These are phyloP conservation scores for Achroia grisella DNA, from an alignment of 1,140 invertebrate genomes.

Conservation along the genomic window DNA sequence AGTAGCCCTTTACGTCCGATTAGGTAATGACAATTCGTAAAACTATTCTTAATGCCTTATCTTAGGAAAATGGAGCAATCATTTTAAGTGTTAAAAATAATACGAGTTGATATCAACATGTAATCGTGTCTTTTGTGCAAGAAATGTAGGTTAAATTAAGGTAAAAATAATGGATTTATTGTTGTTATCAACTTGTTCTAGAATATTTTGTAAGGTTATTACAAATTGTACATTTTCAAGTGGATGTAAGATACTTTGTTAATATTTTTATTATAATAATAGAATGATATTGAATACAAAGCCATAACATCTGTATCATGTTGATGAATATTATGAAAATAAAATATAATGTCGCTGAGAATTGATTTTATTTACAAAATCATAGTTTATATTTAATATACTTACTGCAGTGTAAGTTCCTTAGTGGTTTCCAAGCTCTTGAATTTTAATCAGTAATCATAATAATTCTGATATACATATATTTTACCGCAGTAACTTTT, in stretches of 20 bases:
- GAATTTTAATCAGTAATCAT: too few relatives aligned
- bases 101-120: conserved; percentile 33
- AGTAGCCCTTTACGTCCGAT: conserved; percentile 14
- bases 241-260: conserved; percentile 72
- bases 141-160: neutral
- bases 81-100: conserved; percentile 39
- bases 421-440: too few relatives aligned
- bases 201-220: conserved; percentile 67
- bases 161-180: conserved; percentile 4
- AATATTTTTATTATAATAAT: conserved; percentile 71
- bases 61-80: conserved; percentile 38
- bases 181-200: conserved; percentile 42
- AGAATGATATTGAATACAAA: conserved; percentile 66
- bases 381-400: neutral
- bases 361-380: conserved; percentile 18
- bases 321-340: conserved; percentile 68
- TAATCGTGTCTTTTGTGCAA: neutral
- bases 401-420: too few relatives aligned
- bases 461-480: too few relatives aligned
- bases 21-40: conserved; percentile 20
- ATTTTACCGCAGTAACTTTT: too few relatives aligned
- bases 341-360: conserved; percentile 50
- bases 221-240: conserved; percentile 70
- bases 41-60: conserved; percentile 36
- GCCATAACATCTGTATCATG: conserved; percentile 71